Evolutionary conservation across 1,140 invertebrate genomes (phyloP).

Genomic region (Trichonephila clavipes): DNA sequence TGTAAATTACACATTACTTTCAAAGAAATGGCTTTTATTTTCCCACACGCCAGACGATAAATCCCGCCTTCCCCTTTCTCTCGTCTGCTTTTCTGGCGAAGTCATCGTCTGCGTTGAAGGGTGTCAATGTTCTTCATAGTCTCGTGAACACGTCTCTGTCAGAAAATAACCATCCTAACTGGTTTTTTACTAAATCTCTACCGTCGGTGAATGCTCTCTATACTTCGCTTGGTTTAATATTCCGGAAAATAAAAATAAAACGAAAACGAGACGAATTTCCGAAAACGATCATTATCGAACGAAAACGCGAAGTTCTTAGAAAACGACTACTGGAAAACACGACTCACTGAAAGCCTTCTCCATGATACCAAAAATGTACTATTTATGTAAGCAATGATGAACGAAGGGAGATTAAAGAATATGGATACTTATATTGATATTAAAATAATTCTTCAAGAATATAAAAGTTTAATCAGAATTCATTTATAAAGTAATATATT

Average conservation of each 20-base stretch:
- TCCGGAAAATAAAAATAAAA: background rate
- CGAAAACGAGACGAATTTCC: background rate
- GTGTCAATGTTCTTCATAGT: background rate
- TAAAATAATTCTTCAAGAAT: too few species aligned
- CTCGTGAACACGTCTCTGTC: background rate
- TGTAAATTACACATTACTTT: too few species aligned
- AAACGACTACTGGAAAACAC: background rate
- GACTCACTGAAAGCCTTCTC: background rate
- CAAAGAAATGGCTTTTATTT: too few species aligned
- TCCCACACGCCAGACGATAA: background rate
- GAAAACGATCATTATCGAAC: background rate
- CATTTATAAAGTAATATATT: too few species aligned
- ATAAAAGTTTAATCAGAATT: too few species aligned
- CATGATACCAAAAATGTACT: background rate
- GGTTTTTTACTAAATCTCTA: background rate
- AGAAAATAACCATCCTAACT: background rate
- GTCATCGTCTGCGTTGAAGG: slow-evolving; percentile 1
- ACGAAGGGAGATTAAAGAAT: too few species aligned
- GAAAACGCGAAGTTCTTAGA: background rate
- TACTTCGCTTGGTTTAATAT: background rate
- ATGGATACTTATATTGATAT: too few species aligned
- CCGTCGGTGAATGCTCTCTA: background rate
- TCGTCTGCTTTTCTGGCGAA: slow-evolving; percentile 4
- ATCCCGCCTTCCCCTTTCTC: background rate
- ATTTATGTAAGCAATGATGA: too few species aligned